phyloP scores from a whole-genome alignment of 1,140 invertebrate genomes.

The Macrobrachium rosenbergii region DNA sequence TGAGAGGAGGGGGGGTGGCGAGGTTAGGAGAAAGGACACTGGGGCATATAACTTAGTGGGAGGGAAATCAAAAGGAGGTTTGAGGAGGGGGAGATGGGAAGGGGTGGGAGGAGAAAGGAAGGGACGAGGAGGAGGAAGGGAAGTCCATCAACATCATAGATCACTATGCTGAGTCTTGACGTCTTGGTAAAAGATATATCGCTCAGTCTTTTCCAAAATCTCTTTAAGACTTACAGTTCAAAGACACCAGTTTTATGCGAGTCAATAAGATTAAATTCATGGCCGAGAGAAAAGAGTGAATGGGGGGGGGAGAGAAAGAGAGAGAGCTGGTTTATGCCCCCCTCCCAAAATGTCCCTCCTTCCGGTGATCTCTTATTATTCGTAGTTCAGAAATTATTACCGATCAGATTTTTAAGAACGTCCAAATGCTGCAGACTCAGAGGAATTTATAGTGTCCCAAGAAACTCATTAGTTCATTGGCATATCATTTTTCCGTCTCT shows the following conservation, averaged over 20 bases:
- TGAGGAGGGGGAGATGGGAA: too few relatives aligned
- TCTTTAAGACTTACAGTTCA: slow-evolving; percentile 57
- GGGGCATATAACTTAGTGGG: too few relatives aligned
- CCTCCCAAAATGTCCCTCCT: slow-evolving; percentile 5
- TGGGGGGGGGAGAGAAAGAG: neutral
- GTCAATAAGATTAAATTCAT: slow-evolving; percentile 39
- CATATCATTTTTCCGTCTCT: too few relatives aligned
- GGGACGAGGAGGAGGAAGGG: slow-evolving; percentile 28
- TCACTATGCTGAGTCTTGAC: slow-evolving; percentile 45
- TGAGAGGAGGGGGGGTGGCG: too few relatives aligned
- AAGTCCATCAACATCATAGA: slow-evolving; percentile 29
- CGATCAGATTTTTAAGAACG: too few relatives aligned
- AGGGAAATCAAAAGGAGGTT: too few relatives aligned
- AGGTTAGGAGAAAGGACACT: too few relatives aligned
- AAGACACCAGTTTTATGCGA: slow-evolving; percentile 49
- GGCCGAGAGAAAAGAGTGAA: slow-evolving; percentile 2
- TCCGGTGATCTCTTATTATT: too few relatives aligned
- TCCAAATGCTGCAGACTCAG: too few relatives aligned
- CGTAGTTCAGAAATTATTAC: too few relatives aligned
- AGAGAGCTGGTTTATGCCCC: slow-evolving; percentile 18
- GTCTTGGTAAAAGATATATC: slow-evolving; percentile 51
- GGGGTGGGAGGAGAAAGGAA: slow-evolving; percentile 23
- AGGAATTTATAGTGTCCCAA: too few relatives aligned
- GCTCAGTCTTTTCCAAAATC: slow-evolving; percentile 48
- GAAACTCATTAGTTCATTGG: too few relatives aligned